Conservation (phyloP, 1,140 invertebrate genomes). For the Orussus abietinus region DNA sequence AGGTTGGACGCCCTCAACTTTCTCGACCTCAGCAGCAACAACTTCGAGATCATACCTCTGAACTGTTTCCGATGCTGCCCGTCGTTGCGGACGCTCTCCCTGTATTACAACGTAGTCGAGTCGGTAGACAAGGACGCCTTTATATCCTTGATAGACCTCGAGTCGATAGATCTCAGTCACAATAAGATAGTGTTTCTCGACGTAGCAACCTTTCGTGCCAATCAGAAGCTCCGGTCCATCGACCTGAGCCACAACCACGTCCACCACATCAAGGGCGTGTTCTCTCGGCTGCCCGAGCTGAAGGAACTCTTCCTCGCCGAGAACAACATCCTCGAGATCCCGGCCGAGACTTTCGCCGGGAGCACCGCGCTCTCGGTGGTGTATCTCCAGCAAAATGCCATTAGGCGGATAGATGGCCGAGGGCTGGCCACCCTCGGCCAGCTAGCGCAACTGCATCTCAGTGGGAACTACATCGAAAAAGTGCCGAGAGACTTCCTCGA, state of each 20-base stretch:
- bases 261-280: conserved; percentile 77
- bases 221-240: conserved; percentile 72
- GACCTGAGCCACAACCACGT: conserved; percentile 87
- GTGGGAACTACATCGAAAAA: conserved; percentile 78
- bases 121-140: conserved; percentile 75
- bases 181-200: conserved; percentile 78
- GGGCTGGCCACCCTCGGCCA: conserved; percentile 70
- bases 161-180: conserved; percentile 82
- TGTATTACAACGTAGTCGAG: conserved; percentile 81
- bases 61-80: conserved; percentile 78
- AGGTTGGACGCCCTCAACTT: conserved; percentile 67
- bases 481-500: conserved; percentile 72
- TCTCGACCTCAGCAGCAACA: conserved; percentile 83
- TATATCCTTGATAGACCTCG: conserved; percentile 65
- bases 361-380: conserved; percentile 73
- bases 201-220: conserved; percentile 67
- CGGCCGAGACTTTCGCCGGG: conserved; percentile 75
- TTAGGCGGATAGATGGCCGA: conserved; percentile 69
- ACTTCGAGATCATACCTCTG: conserved; percentile 68
- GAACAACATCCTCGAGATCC: conserved; percentile 84
- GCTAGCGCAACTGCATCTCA: conserved; percentile 78
- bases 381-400: conserved; percentile 84
- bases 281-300: conserved; percentile 72
- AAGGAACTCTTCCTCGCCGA: conserved; percentile 80
- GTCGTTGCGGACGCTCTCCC: conserved; percentile 71